Percentiles rank a stretch among this genome's conserved stretches.
These are phyloP conservation scores for Lampris megalopsis DNA, from an alignment of 2,113 vertebrate species.

Conservation along the genomic window DNA sequence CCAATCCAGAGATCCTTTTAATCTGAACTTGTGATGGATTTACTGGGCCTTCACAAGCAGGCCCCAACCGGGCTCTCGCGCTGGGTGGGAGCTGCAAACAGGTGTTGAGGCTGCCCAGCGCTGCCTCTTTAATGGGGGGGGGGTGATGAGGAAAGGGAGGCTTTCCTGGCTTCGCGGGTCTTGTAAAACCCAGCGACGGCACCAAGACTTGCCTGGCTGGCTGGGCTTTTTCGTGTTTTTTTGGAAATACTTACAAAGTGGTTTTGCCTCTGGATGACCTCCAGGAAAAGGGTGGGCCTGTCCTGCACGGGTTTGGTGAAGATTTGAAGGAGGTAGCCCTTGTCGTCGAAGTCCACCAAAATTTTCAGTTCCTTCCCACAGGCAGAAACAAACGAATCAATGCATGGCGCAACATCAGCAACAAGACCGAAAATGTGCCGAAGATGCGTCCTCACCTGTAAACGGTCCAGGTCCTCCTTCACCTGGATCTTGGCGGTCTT, in stretches of 20 bases:
- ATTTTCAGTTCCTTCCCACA: slow-evolving; percentile 83
- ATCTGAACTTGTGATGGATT: slow-evolving; percentile 75
- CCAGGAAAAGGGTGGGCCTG: slow-evolving; percentile 86
- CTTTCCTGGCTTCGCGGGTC: no score
- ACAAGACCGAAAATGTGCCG: background rate
- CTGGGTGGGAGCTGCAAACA: slow-evolving; percentile 73
- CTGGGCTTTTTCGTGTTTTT: no score
- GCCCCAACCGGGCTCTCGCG: slow-evolving; percentile 32
- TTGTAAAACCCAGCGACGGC: no score
- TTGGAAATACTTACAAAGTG: slow-evolving; percentile 80
- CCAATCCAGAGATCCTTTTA: slow-evolving; percentile 72
- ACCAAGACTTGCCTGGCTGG: background rate
- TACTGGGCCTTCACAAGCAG: slow-evolving; percentile 75
- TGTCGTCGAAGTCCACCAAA: slow-evolving; percentile 87
- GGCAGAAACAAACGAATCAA: background rate
- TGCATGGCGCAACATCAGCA: background rate
- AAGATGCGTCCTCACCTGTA: slow-evolving; percentile 76
- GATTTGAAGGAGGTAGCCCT: slow-evolving; percentile 88
- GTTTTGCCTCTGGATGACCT: slow-evolving; percentile 87
- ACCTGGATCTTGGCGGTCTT: slow-evolving; percentile 85
- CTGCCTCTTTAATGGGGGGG: slow-evolving; percentile 18
- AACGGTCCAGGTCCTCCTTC: slow-evolving; percentile 82
- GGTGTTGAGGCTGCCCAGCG: slow-evolving; percentile 58
- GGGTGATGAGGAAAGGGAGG: no score
- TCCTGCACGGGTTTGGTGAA: slow-evolving; percentile 88